Conservation (phyloP, 2,888 invertebrate genomes). For the Zhuqinia jingwanae region DNA sequence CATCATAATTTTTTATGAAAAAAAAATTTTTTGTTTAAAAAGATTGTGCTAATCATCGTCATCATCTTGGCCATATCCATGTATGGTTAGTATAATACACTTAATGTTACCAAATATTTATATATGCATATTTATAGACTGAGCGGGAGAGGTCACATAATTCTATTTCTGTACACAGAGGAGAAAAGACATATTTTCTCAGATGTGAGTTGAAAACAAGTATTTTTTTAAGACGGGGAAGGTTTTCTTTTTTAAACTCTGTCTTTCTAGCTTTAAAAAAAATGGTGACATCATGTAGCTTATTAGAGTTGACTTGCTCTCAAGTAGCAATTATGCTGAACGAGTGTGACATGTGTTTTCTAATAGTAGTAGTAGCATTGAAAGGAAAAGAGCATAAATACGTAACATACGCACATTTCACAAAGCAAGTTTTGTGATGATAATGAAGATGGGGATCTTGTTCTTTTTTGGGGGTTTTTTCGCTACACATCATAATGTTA, state of each 20-base stretch:
- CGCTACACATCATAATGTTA: too few relatives aligned
- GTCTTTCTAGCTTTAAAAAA: slow-evolving; percentile 21
- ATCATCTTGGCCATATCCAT: not conserved
- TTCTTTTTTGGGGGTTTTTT: too few relatives aligned
- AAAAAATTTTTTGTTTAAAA: slow-evolving; percentile 39
- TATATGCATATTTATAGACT: too few relatives aligned
- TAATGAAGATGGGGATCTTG: slow-evolving; percentile 12
- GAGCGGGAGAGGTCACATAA: too few relatives aligned
- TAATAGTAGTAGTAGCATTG: not conserved
- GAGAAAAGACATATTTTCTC: not conserved
- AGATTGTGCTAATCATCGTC: slow-evolving; percentile 29
- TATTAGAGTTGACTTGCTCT: slow-evolving; percentile 64
- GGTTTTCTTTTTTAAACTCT: not conserved
- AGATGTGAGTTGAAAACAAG: not conserved
- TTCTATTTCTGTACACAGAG: too few relatives aligned
- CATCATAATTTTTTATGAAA: slow-evolving; percentile 20
- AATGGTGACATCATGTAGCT: slow-evolving; percentile 61
- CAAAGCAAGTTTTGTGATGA: not conserved
- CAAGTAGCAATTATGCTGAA: slow-evolving; percentile 62
- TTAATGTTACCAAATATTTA: too few relatives aligned
- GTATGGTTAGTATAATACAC: too few relatives aligned
- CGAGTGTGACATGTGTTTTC: slow-evolving; percentile 48
- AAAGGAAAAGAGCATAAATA: not conserved
- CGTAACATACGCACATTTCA: too few relatives aligned
- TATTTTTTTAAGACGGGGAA: not conserved